phyloP scores from a whole-genome alignment of 2,113 vertebrate genomes.

The Prolemur simus region DNA sequence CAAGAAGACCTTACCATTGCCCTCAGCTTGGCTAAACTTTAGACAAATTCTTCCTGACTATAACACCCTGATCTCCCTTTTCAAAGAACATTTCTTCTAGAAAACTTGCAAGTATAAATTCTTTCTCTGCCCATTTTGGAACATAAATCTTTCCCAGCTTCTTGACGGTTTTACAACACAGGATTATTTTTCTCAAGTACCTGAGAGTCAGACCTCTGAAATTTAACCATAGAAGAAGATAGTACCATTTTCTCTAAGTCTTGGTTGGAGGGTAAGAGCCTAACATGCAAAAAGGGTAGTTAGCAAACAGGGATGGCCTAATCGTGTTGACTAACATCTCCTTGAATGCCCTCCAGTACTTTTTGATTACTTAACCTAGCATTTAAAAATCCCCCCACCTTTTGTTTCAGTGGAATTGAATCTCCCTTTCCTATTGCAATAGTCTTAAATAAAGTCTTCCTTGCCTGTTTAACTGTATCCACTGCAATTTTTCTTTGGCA shows the following conservation, averaged over 20 bases:
- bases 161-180: background rate
- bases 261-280: background rate
- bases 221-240: background rate
- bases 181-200: background rate
- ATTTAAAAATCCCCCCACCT: background rate
- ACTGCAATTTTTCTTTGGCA: background rate
- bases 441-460: background rate
- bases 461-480: background rate
- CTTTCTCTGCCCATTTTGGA: background rate
- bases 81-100: background rate
- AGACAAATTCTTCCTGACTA: background rate
- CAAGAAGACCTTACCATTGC: background rate
- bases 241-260: background rate
- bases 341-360: background rate
- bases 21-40: background rate
- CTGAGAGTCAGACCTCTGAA: background rate
- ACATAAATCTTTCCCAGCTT: background rate
- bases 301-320: background rate
- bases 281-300: background rate
- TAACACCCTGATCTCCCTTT: background rate
- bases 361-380: background rate
- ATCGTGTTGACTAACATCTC: background rate
- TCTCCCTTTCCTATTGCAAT: background rate
- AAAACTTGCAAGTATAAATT: background rate
- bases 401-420: background rate